Base-by-base conservation (phyloP, 1,140 invertebrate species). In the Mycetomoellerius zeteki region DNA sequence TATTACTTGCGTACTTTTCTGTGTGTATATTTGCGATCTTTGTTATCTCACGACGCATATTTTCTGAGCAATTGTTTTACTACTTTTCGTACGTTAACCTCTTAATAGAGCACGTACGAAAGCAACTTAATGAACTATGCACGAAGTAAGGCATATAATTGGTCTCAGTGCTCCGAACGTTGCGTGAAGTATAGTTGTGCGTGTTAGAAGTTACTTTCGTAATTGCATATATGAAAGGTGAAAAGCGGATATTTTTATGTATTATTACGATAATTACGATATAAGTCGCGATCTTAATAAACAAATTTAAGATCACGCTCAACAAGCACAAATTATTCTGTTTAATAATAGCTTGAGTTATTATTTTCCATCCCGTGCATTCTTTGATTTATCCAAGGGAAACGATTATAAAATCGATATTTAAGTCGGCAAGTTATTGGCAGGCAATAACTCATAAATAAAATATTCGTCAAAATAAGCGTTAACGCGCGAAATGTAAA, bases 141-240 rank as follows among this genome's bases (percentile, higher is more conserved):
- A 54, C 37, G 58, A 69, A 37, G 33, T 16, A 56, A 30, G 30
- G 24, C 33, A n/a, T 69, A 81, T 69, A 81, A 69, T 67, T 69
- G 50, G 30, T 10, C 21, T 14, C 33, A 19, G 37, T 47, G 54
- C 21, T 7, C 16, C 58, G 58, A 54, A 67, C 27, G 47, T 80
- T 67, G 77, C 77, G 43, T 67, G 62, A 52, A 62, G 43, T 33
- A 78, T 10, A 24, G n/a, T 65, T 19, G 60, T 8, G 62, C 47
- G 30, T 80, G 43, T 52, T 52, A 10, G 21, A 65, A 80, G n/a
- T 80, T 80, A 80, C 47, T 80, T 65, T 52, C 76, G 47, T 65
- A 64, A 78, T 65, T 64, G 43, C 24, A 65, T 47, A 52, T 47
- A 37, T 58, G 10, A 64, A 14, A 77, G 56, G 56, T 47, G 56